These are phyloP conservation scores for Yponomeuta plumbellus DNA, from an alignment of 2,888 invertebrate species.

Conservation along the genomic window DNA sequence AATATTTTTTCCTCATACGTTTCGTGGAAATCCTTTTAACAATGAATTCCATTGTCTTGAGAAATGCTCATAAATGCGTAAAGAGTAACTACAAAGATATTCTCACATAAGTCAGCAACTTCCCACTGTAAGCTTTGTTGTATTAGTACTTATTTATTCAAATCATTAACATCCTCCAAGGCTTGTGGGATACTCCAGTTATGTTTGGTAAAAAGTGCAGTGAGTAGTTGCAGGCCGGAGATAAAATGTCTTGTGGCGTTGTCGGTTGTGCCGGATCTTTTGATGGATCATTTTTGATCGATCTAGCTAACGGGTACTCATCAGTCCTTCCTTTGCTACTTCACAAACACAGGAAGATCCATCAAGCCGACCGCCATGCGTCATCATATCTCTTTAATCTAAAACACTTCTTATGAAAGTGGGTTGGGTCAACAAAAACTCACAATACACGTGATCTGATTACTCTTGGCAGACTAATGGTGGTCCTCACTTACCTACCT, in stretches of 20 bases:
- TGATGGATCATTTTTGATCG: conserved; percentile 13
- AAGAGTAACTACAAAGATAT: neutral
- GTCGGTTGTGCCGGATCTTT: conserved; percentile 2
- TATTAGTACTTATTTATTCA: neutral
- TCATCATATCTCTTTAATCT: neutral
- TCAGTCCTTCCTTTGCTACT: neutral
- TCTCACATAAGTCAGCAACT: neutral
- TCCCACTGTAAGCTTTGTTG: neutral
- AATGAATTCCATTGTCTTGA: neutral
- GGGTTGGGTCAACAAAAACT: neutral
- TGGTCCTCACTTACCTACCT: neutral
- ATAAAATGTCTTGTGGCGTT: neutral
- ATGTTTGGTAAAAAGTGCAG: neutral
- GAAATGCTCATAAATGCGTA: neutral
- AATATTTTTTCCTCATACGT: neutral
- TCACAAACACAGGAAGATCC: neutral
- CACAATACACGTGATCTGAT: conserved; percentile 12
- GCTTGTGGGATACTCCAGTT: neutral
- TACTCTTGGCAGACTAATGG: conserved; percentile 6
- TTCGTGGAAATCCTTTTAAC: neutral
- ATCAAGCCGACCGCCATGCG: neutral
- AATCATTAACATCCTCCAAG: neutral
- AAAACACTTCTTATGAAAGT: neutral
- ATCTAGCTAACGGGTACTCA: neutral
- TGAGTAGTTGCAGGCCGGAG: neutral